Evolutionary conservation across 2,888 invertebrate genomes (phyloP), one percentile per base, ranked within the genome.

Genomic region (Exocentrus adspersus): DNA sequence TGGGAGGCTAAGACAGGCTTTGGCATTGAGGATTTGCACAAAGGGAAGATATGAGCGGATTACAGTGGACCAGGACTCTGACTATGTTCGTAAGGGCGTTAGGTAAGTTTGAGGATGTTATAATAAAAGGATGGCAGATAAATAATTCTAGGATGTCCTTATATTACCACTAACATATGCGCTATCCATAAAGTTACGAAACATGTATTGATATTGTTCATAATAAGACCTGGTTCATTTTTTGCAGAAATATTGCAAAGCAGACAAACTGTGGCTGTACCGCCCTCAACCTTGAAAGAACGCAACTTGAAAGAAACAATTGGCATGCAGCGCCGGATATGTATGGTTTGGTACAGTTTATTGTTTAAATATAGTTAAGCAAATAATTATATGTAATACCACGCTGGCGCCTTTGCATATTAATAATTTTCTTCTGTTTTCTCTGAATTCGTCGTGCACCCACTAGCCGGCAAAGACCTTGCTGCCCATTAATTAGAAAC

Each of bases 371-470:
- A 37, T 14, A 37, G 12, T 37, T 37, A 37, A 37, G 12, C 37
- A 37, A 37, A 37, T 37, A 37, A 37, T 37, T n/a, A 37, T 12
- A 37, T 37, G n/a, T 37, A 37, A n/a, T 3, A 37, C 5, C 12
- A 12, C 1, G 37, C 37, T 37, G 37, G 37, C 37, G 37, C 37
- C 37, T 37, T 37, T 37, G 37, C 37, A 37, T 37, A 37, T 37
- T 37, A 37, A 37, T 37, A 37, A 37, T 37, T 37, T 37, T 37
- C 37, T 37, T 37, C 37, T 12, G 37, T 37, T 37, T 37, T 37
- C 37, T 37, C 14, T 37, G 37, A 37, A 37, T 37, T 37, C 37
- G 14, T 37, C 10, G 37, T 30, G n/a, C 37, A 37, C 37, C 37
- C 37, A 37, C 37, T 37, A 37, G 12, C 5, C 37, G 6, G 12